Evolutionary conservation across 1,140 invertebrate genomes (phyloP).

Genomic region (Whitmania pigra): DNA sequence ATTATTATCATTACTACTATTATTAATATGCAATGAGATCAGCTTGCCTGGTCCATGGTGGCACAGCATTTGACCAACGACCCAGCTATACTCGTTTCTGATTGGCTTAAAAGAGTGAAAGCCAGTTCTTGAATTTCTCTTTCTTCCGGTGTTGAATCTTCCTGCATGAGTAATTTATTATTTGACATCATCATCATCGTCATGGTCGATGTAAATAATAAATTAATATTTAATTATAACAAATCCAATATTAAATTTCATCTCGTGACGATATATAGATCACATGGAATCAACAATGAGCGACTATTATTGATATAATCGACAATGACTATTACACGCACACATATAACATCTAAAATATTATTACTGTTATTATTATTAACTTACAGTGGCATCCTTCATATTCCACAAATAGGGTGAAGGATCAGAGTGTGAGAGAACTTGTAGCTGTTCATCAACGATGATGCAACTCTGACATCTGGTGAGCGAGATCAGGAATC

Average conservation of each 20-base stretch:
- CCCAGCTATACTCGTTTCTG: conserved; percentile 79
- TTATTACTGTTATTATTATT: background rate
- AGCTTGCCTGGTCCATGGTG: conserved; percentile 71
- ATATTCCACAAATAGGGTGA: conserved; percentile 64
- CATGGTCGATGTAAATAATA: too few species aligned
- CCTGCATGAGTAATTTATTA: conserved; percentile 29
- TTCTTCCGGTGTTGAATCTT: conserved; percentile 34
- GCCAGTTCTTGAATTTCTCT: conserved; percentile 58
- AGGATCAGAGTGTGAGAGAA: conserved; percentile 77
- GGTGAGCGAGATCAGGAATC: conserved; percentile 79
- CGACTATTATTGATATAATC: background rate
- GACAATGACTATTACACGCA: background rate
- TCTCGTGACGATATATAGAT: too few species aligned
- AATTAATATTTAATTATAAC: background rate
- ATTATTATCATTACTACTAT: background rate
- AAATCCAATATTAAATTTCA: too few species aligned
- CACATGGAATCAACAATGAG: background rate
- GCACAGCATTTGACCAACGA: conserved; percentile 76
- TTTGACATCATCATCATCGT: background rate
- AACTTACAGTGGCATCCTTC: conserved; percentile 46
- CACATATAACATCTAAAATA: background rate
- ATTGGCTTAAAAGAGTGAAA: conserved; percentile 49
- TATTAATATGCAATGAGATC: background rate
- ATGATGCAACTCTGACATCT: conserved; percentile 77
- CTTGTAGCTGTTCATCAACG: conserved; percentile 75